Conservation (phyloP, 2,113 vertebrate species). For the Pavo muticus region DNA sequence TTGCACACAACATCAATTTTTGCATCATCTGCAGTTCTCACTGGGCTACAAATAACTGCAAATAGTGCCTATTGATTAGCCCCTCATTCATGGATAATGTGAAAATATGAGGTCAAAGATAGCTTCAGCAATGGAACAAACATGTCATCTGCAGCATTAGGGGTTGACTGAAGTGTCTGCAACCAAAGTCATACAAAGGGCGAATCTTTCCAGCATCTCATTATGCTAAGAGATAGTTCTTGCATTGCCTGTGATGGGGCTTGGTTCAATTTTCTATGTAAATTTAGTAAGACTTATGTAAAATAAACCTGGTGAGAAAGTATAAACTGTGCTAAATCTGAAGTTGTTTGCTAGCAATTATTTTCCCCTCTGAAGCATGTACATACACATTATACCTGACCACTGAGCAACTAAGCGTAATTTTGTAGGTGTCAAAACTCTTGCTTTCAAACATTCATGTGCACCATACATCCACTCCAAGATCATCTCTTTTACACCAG, state of each 20-base stretch:
- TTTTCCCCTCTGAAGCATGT: neutral
- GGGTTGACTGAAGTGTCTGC: neutral
- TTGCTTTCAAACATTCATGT: neutral
- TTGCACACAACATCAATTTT: neutral
- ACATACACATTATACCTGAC: neutral
- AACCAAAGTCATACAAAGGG: slow-evolving; percentile 28
- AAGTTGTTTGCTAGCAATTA: rapidly evolving
- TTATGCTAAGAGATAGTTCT: neutral
- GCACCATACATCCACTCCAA: neutral
- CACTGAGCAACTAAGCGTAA: neutral
- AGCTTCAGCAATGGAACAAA: slow-evolving; percentile 60
- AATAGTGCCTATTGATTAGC: slow-evolving; percentile 23
- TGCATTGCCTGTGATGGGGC: neutral
- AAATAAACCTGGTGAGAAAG: neutral
- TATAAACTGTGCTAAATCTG: neutral
- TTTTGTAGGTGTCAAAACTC: neutral
- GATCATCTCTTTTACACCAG: neutral
- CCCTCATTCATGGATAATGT: neutral
- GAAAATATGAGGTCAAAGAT: slow-evolving; percentile 49
- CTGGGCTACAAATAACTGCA: slow-evolving; percentile 6
- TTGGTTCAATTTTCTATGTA: neutral
- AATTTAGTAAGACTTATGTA: neutral
- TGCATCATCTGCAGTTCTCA: neutral
- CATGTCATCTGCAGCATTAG: neutral
- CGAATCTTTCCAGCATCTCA: slow-evolving; percentile 7